Evolutionary conservation across 2,113 vertebrate genomes (phyloP), one percentile per base, ranked within the genome.

Genomic region (Tor tambroides): DNA sequence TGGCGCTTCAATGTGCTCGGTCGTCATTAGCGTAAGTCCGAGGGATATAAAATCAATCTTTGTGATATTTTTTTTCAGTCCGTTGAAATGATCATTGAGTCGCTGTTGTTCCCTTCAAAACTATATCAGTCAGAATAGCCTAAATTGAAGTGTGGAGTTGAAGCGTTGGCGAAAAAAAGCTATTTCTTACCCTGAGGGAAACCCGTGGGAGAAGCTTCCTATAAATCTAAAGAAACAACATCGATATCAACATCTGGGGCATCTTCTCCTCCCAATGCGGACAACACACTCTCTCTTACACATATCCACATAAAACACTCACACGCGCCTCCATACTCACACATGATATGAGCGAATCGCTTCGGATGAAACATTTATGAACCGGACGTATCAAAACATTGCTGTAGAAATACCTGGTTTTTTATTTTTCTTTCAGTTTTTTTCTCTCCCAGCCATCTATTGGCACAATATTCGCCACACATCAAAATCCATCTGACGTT

Each of bases 151-250:
- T 87, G 85, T 85, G 78, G 85, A 88, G 87, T 86, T 89, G 76
- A 91, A 89, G 87, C 74, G 80, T 84, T 83, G 83, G 87, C 56
- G 19, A 88, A 89, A 91, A 88, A 90, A 89, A 84, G n/a, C 84
- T 86, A 88, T 89, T 90, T 92, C 87, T 90, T 84, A 84, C 75
- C 87, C 90, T 83, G 76, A 75, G 88, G 91, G 87, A 51, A 85
- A 75, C 87, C 90, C 80, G 41, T 41, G 88, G 91, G 87, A 51
- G 76, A 75, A 83, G 69, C 77, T 89, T 81, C 85, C 83, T 92
- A 90, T 91, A 90, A 91, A 92, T 87, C 90, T 88, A 87, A 88
- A 91, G 91, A 92, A 91, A 86, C 88, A 89, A 88, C 90, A 90
- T 91, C 91, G 63, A 91, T 91, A 90, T 89, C 89, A 90, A 83